Percentiles rank a stretch among this genome's conserved stretches.
Conservation (phyloP, 2,797 vertebrate genomes). For the Scarus forsteni region DNA sequence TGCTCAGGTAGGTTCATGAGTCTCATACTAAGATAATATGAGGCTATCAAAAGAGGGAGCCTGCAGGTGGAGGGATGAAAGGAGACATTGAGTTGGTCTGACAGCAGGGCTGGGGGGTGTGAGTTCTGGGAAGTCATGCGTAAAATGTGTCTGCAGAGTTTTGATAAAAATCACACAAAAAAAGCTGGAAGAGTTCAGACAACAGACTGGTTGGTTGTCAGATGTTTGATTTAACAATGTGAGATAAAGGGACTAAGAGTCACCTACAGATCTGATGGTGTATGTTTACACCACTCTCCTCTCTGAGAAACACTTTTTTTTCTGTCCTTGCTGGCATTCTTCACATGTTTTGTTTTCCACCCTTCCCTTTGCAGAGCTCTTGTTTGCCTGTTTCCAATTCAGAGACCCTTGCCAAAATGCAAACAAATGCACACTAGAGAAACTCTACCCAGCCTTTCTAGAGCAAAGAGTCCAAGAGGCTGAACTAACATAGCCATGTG, state of each 20-base stretch:
- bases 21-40: conserved; percentile 26
- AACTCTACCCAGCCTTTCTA: conserved; percentile 20
- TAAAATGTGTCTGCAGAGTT: conserved; percentile 44
- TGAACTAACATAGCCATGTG: conserved; percentile 46
- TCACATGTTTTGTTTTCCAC: conserved; percentile 32
- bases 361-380: conserved; percentile 40
- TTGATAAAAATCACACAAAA: conserved; percentile 17
- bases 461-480: conserved; percentile 26
- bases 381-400: conserved; percentile 57
- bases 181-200: conserved; percentile 5
- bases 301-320: background rate
- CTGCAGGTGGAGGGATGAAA: conserved; percentile 71
- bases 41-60: conserved; percentile 41
- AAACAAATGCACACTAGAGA: conserved; percentile 15
- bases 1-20: conserved; percentile 36
- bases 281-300: conserved; percentile 4
- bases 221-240: conserved; percentile 20
- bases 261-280: background rate
- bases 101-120: conserved; percentile 57
- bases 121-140: conserved; percentile 61
- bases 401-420: conserved; percentile 34
- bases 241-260: background rate
- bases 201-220: background rate
- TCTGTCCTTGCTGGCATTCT: background rate
- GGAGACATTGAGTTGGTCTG: conserved; percentile 65